These are phyloP conservation scores for Thripadectes ignobilis DNA, from an alignment of 2,797 vertebrate genomes.

Conservation along the genomic window DNA sequence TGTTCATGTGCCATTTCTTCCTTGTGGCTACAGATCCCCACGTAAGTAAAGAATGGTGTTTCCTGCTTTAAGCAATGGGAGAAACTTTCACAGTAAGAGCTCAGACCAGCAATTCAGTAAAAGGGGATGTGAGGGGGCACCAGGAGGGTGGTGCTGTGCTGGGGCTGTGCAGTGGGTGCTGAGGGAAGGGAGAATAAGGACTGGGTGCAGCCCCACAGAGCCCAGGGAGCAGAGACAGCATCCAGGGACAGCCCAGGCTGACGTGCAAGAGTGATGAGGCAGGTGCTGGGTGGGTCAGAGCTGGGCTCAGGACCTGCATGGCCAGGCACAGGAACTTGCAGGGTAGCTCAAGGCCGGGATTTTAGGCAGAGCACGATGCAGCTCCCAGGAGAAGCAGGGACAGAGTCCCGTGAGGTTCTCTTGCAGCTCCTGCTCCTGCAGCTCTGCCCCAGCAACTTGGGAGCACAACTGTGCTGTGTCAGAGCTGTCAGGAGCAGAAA, in stretches of 20 bases:
- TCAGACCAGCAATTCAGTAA: background rate
- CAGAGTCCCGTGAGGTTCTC: accelerated
- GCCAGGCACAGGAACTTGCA: background rate
- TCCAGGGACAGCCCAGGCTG: background rate
- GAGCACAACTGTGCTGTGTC: background rate
- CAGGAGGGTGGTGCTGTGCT: background rate
- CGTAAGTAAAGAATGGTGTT: background rate
- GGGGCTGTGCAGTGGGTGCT: background rate
- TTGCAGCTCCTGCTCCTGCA: background rate
- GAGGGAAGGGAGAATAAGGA: background rate
- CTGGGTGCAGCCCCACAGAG: background rate
- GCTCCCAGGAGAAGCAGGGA: background rate
- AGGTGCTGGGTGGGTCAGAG: background rate
- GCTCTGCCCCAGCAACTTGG: background rate
- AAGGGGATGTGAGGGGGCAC: accelerated
- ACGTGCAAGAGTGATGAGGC: background rate
- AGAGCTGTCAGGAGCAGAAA: background rate
- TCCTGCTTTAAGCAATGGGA: background rate
- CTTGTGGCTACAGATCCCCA: background rate
- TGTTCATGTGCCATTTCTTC: background rate
- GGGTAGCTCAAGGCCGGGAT: background rate
- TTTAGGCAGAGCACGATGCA: background rate
- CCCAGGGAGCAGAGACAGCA: background rate
- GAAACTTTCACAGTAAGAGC: background rate
- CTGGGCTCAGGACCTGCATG: background rate